Percentiles rank a stretch among this genome's conserved stretches.
These are phyloP conservation scores for Oncopeltus fasciatus DNA, from an alignment of 1,140 invertebrate species.

Conservation along the genomic window DNA sequence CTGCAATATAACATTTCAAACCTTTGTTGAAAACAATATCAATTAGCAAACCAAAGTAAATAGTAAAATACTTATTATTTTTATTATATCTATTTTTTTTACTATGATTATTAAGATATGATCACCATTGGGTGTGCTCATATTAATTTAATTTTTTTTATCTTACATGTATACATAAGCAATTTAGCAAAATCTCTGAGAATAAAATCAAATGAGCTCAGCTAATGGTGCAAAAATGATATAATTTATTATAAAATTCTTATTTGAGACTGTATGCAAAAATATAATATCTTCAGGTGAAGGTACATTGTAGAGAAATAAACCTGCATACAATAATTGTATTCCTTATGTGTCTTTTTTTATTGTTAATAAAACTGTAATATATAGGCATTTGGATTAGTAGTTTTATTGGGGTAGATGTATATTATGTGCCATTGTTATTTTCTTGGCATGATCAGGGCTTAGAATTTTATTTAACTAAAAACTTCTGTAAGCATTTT, in stretches of 20 bases:
- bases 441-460: constrained; percentile 1
- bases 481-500: too few relatives aligned
- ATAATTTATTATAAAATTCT: background rate
- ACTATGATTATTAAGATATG: background rate
- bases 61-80: background rate
- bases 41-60: constrained; percentile 4
- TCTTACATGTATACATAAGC: background rate
- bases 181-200: background rate
- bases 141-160: background rate
- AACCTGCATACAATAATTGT: constrained; percentile 3
- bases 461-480: too few relatives aligned
- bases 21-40: background rate
- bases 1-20: background rate
- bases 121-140: background rate
- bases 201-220: background rate
- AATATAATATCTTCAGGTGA: constrained; percentile 7
- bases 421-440: constrained; percentile 9
- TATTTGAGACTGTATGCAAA: background rate
- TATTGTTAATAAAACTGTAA: constrained; percentile 7
- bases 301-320: constrained; percentile 3
- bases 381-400: constrained; percentile 9
- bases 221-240: background rate
- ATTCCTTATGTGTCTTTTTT: constrained; percentile 7
- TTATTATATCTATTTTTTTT: background rate
- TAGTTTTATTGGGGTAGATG: constrained; percentile 1